These are phyloP conservation scores for Euwallacea similis DNA, from an alignment of 1,140 invertebrate genomes.

Conservation along the genomic window DNA sequence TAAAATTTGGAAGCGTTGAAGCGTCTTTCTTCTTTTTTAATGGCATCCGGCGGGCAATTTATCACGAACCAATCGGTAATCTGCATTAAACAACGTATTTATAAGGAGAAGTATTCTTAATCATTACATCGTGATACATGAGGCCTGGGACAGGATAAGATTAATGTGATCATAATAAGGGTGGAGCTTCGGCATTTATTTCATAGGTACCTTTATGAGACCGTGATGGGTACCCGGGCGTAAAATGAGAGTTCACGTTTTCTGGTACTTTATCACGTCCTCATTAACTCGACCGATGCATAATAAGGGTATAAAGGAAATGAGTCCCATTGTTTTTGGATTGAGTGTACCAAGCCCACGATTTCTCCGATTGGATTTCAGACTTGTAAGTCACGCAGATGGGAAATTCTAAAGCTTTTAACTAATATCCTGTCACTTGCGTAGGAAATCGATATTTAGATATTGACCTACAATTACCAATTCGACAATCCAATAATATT, in stretches of 20 bases:
- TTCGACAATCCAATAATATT: too few species aligned
- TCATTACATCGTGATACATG: background rate
- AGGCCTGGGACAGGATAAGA: background rate
- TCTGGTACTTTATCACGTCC: background rate
- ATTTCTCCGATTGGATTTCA: too few species aligned
- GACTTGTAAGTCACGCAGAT: too few species aligned
- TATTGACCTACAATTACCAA: too few species aligned
- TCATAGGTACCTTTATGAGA: background rate
- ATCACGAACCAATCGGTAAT: slow-evolving; percentile 1
- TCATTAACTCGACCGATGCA: background rate
- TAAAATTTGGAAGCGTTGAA: background rate
- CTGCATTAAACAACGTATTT: background rate
- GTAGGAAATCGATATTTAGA: too few species aligned
- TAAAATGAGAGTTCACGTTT: background rate
- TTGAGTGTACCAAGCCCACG: too few species aligned
- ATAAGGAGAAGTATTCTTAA: background rate
- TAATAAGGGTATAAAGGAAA: too few species aligned
- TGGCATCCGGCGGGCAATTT: background rate
- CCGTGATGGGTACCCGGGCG: background rate
- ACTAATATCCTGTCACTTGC: too few species aligned
- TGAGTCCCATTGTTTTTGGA: too few species aligned
- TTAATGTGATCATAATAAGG: background rate
- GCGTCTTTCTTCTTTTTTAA: background rate
- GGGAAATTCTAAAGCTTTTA: too few species aligned
- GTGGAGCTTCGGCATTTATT: background rate